These are phyloP conservation scores for Xylota sylvarum DNA, from an alignment of 2,888 invertebrate species.

Conservation along the genomic window DNA sequence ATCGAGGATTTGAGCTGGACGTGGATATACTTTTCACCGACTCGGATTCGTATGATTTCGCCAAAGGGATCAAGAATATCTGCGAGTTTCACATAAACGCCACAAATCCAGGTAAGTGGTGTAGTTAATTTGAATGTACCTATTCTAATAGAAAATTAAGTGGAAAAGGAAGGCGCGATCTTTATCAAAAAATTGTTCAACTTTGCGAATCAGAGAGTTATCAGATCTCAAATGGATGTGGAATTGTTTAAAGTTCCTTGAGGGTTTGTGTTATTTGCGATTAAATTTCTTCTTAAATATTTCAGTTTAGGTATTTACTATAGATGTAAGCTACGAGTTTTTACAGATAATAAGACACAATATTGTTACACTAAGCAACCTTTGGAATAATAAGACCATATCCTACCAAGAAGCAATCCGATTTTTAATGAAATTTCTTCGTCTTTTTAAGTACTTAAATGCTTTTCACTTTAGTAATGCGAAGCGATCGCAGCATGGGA, in stretches of 20 bases:
- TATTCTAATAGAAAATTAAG: neutral
- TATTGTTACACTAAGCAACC: too few relatives aligned
- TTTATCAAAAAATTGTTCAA: neutral
- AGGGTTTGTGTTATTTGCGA: neutral
- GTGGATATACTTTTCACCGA: conserved; percentile 95
- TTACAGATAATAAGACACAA: too few relatives aligned
- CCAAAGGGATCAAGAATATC: conserved; percentile 86
- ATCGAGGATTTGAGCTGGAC: conserved; percentile 93
- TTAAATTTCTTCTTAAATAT: too few relatives aligned
- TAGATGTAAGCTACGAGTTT: too few relatives aligned
- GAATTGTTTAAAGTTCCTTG: neutral
- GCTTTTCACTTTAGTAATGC: too few relatives aligned
- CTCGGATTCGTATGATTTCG: conserved; percentile 94
- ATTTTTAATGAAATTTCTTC: too few relatives aligned
- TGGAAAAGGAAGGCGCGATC: neutral
- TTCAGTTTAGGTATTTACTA: too few relatives aligned
- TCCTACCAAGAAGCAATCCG: too few relatives aligned
- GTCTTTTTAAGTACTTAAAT: too few relatives aligned
- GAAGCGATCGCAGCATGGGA: too few relatives aligned
- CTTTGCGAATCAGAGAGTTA: neutral
- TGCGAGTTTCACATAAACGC: conserved; percentile 93
- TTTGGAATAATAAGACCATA: too few relatives aligned
- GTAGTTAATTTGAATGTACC: conserved; percentile 5
- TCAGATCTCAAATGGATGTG: neutral
- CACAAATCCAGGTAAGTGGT: conserved; percentile 85